Percentiles rank a stretch among this genome's conserved stretches.
phyloP scores from a whole-genome alignment of 1,140 invertebrate species.

The Bombus superbus region DNA sequence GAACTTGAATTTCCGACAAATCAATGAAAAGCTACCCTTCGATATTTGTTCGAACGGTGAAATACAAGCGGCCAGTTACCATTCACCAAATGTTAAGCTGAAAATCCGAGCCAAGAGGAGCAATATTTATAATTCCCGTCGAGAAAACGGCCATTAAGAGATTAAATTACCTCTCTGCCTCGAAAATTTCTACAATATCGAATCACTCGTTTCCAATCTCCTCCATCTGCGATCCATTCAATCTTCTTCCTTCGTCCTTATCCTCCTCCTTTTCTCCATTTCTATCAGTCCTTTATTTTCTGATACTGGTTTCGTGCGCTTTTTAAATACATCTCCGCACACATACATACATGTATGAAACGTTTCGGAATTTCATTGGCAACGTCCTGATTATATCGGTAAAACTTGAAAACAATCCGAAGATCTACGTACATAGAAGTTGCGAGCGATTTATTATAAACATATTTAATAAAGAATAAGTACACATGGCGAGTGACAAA shows the following conservation, averaged over 20 bases:
- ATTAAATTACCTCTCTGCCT: background rate
- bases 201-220: background rate
- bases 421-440: too few relatives aligned
- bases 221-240: background rate
- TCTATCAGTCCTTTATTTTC: background rate
- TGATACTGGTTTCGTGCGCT: background rate
- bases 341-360: too few relatives aligned
- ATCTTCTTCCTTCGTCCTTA: background rate
- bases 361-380: too few relatives aligned
- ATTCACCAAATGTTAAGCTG: background rate
- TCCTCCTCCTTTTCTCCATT: too few relatives aligned
- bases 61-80: background rate
- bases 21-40: background rate
- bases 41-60: background rate
- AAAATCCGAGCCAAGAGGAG: background rate
- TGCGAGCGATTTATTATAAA: too few relatives aligned
- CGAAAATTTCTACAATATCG: background rate
- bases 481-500: too few relatives aligned
- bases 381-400: too few relatives aligned
- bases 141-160: background rate
- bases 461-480: too few relatives aligned
- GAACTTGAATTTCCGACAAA: background rate
- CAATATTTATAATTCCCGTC: background rate
- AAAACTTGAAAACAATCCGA: too few relatives aligned
- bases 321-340: background rate